phyloP scores from a whole-genome alignment of 53 echinoderm and acorn worm species.

The Holothuria leucospilota region DNA sequence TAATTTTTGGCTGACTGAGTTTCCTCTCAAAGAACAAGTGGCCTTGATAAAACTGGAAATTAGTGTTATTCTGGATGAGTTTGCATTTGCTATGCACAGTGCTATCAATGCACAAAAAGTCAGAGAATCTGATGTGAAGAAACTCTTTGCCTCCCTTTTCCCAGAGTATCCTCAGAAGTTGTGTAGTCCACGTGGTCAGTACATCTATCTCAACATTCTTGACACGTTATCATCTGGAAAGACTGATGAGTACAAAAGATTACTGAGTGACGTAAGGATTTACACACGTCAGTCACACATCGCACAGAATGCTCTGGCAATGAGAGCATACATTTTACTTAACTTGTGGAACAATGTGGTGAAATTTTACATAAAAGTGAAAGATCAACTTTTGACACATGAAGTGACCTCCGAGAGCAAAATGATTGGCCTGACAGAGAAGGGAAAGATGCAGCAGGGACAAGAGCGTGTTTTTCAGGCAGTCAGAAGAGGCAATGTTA shows the following conservation, averaged over 20 bases:
- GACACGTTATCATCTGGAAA: conserved; percentile 89
- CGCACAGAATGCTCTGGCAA: conserved; percentile 86
- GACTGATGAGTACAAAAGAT: conserved; percentile 79
- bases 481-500: conserved; percentile 82
- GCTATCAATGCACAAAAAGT: conserved; percentile 69
- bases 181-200: conserved; percentile 74
- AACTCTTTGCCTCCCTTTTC: conserved; percentile 72
- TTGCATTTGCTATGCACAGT: conserved; percentile 73
- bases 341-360: conserved; percentile 88
- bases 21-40: conserved; percentile 78
- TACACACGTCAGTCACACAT: conserved; percentile 76
- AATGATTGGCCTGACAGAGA: background rate
- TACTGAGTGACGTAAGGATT: conserved; percentile 80
- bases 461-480: conserved; percentile 76
- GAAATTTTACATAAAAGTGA: conserved; percentile 73
- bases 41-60: conserved; percentile 87
- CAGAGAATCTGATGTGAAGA: conserved; percentile 61
- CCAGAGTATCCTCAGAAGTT: conserved; percentile 84
- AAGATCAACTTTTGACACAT: background rate
- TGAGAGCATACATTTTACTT: conserved; percentile 81
- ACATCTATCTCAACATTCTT: conserved; percentile 86
- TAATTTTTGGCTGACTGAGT: conserved; percentile 89
- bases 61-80: conserved; percentile 85
- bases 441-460: background rate
- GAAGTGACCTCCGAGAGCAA: conserved; percentile 10